phyloP scores from a whole-genome alignment of 2,113 vertebrate species.

The Anarhynchus alexandrinus region DNA sequence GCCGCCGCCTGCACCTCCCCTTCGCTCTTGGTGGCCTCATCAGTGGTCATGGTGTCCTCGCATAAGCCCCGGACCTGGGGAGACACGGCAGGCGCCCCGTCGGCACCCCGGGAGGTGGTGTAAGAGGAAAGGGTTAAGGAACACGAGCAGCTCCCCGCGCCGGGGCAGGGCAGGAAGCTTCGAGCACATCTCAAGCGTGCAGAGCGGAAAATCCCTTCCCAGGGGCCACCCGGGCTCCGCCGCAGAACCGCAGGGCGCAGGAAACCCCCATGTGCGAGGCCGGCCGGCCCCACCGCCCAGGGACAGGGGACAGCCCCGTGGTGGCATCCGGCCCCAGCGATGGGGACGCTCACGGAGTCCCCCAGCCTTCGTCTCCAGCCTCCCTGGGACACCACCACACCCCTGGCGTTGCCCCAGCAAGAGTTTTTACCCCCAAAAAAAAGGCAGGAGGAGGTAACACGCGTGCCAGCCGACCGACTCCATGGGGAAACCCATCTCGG shows the following conservation, averaged over 20 bases:
- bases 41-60: constrained; percentile 85
- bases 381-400: background rate
- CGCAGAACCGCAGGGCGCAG: background rate
- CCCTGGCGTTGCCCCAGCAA: background rate
- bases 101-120: background rate
- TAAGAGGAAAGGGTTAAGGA: background rate
- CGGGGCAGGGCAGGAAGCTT: background rate
- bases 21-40: constrained; percentile 79
- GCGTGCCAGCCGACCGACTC: too few relatives aligned
- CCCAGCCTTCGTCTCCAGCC: background rate
- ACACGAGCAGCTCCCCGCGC: background rate
- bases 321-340: accelerated
- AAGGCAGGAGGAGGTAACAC: background rate
- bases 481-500: accelerated
- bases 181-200: background rate
- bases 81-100: background rate
- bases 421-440: background rate
- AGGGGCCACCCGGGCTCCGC: background rate
- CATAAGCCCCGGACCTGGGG: constrained; percentile 9
- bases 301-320: background rate
- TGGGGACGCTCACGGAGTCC: accelerated
- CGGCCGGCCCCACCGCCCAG: accelerated
- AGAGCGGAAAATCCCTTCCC: background rate
- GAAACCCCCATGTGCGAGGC: background rate
- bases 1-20: constrained; percentile 69